Evolutionary conservation across 2,797 vertebrate genomes (phyloP).

Genomic region (Chloroceryle amazona): DNA sequence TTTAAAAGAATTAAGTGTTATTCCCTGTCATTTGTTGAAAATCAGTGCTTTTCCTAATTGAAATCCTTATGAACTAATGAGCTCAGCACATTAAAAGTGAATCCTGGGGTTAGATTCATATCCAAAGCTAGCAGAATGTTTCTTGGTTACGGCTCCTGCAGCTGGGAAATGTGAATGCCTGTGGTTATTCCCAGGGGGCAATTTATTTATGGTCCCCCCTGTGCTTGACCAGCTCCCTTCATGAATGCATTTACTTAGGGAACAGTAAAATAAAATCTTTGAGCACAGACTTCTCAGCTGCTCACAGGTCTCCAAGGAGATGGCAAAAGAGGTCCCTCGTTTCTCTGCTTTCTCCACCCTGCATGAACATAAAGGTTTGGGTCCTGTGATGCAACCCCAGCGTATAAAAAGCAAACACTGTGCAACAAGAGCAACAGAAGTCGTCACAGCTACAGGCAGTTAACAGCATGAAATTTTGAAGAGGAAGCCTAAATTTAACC

Average conservation of each 20-base stretch:
- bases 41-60: background rate
- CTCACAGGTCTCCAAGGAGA: background rate
- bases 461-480: background rate
- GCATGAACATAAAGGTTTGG: background rate
- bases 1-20: background rate
- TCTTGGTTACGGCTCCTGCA: background rate
- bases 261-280: slow-evolving; percentile 9
- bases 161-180: background rate
- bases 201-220: background rate
- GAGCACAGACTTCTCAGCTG: background rate
- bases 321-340: background rate
- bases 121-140: background rate
- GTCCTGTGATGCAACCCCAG: background rate
- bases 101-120: background rate
- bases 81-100: background rate
- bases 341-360: background rate
- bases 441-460: background rate
- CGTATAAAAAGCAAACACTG: background rate
- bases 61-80: background rate
- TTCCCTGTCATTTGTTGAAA: background rate
- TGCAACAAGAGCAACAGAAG: background rate
- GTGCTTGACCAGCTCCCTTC: background rate
- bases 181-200: background rate
- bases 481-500: slow-evolving; percentile 15
- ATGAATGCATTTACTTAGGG: background rate